These are phyloP conservation scores for Baryphthengus martii DNA, from an alignment of 2,113 vertebrate species.

Conservation along the genomic window DNA sequence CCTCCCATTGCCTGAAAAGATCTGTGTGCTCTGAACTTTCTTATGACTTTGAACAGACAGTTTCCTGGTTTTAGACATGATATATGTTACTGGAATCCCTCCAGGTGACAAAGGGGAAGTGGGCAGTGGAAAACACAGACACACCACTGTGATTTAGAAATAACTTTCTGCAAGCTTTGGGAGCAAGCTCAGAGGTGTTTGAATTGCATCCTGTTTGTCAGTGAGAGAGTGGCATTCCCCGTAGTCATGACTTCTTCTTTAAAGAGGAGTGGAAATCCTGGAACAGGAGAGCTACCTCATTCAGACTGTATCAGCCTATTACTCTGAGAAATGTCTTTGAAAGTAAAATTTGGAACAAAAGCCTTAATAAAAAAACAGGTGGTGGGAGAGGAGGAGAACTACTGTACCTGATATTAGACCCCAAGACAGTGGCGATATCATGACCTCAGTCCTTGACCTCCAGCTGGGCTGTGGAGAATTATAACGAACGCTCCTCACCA, in stretches of 20 bases:
- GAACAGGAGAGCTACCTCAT: neutral
- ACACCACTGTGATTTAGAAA: neutral
- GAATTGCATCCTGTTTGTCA: neutral
- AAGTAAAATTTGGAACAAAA: conserved; percentile 6
- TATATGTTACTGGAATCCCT: neutral
- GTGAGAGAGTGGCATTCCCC: neutral
- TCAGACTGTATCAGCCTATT: neutral
- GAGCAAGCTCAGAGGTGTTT: neutral
- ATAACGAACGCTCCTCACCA: neutral
- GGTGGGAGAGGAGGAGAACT: neutral
- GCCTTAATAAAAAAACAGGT: neutral
- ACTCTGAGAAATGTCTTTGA: neutral
- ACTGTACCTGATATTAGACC: neutral
- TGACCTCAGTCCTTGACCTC: neutral
- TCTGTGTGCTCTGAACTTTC: neutral
- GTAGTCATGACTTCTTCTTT: neutral
- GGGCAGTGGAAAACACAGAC: neutral
- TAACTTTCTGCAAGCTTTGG: neutral
- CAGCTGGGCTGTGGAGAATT: neutral
- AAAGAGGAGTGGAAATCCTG: neutral
- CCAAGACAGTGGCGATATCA: neutral
- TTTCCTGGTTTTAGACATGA: neutral
- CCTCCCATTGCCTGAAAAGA: neutral
- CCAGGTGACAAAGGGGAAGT: neutral
- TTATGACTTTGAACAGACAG: neutral